A percentile compares a stretch with the other conserved stretches of the same genome.
Conservation (phyloP, 2,797 vertebrate genomes). For the Tauraco hartlaubi region DNA sequence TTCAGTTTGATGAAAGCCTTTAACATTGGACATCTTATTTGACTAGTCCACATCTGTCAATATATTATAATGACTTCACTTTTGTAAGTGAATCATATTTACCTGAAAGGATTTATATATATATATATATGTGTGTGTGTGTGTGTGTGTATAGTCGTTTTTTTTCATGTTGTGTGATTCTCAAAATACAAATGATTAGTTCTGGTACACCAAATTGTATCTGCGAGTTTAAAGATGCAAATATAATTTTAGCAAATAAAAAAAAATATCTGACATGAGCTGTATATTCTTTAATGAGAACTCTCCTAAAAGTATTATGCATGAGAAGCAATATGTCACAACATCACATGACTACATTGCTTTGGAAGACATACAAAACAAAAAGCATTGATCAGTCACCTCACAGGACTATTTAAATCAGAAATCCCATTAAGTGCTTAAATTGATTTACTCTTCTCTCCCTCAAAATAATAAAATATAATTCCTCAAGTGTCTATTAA, state of each 20-base stretch:
- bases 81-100: background rate
- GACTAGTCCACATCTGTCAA: background rate
- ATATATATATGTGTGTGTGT: accelerated
- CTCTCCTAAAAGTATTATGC: background rate
- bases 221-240: background rate
- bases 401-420: conserved; percentile 47
- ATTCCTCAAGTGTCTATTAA: conserved; percentile 54
- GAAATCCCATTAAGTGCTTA: conserved; percentile 49
- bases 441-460: conserved; percentile 50
- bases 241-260: conserved; percentile 19
- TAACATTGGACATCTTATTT: background rate
- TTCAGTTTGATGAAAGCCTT: background rate
- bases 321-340: background rate
- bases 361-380: conserved; percentile 40
- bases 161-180: background rate
- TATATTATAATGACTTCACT: background rate
- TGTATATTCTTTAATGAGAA: background rate
- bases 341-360: background rate
- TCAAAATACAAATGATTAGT: background rate
- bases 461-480: conserved; percentile 53
- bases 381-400: conserved; percentile 57
- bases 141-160: background rate
- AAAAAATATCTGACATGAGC: background rate
- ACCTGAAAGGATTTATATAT: background rate
- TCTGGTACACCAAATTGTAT: background rate